Percentiles rank a stretch among this genome's conserved stretches.
phyloP scores from a whole-genome alignment of 2,113 vertebrate genomes.

The Neopipo cinnamomea region DNA sequence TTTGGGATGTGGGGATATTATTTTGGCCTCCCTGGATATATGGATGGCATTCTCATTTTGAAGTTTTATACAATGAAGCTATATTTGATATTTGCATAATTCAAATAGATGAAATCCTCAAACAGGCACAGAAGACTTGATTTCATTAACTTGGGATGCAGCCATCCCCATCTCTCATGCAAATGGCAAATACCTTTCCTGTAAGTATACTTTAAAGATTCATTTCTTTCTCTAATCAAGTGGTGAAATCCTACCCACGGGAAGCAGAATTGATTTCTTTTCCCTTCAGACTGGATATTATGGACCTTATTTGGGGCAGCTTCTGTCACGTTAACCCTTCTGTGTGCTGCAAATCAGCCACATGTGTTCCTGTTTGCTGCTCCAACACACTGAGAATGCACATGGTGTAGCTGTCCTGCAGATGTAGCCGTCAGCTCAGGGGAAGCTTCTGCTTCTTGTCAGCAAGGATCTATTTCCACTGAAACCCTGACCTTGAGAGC shows the following conservation, averaged over 20 bases:
- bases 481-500: conserved; percentile 17
- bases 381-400: not conserved
- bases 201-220: conserved; percentile 46
- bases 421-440: not conserved
- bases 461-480: not conserved
- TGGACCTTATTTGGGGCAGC: not conserved
- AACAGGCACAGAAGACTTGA: conserved; percentile 30
- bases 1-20: not conserved
- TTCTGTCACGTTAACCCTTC: not conserved
- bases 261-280: conserved; percentile 65
- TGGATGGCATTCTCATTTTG: conserved; percentile 17
- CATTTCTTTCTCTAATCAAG: conserved; percentile 63
- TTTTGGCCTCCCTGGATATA: not conserved
- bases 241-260: conserved; percentile 31
- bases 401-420: not conserved
- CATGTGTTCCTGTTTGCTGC: not conserved
- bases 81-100: conserved; percentile 60
- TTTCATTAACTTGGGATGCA: conserved; percentile 66
- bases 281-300: not conserved
- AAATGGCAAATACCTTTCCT: conserved; percentile 48
- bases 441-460: not conserved
- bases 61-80: conserved; percentile 33
- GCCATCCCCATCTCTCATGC: conserved; percentile 42
- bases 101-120: conserved; percentile 49
- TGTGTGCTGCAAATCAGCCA: not conserved